Percentiles rank a stretch among this genome's conserved stretches.
phyloP scores from a whole-genome alignment of 2,113 vertebrate species.

The Phalacrocorax brasilianus region DNA sequence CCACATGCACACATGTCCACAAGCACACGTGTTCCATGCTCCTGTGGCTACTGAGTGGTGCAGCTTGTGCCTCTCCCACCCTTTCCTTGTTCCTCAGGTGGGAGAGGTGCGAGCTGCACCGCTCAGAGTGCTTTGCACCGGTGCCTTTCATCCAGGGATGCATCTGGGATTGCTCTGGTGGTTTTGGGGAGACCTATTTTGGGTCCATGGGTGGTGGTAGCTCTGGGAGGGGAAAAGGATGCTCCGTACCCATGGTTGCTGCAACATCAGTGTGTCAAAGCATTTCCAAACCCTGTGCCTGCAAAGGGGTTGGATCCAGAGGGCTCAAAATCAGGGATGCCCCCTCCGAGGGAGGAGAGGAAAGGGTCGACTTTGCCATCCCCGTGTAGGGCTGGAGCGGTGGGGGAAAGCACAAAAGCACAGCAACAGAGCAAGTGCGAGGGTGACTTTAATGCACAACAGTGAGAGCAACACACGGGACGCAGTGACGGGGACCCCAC shows the following conservation, averaged over 20 bases:
- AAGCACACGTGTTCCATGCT: no score
- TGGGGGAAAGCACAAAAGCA: not conserved
- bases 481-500: not conserved
- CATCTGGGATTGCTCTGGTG: not conserved
- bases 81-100: accelerated
- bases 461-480: not conserved
- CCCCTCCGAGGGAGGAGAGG: not conserved
- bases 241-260: not conserved
- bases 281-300: not conserved
- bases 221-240: no score
- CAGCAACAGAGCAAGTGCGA: not conserved
- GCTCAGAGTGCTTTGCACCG: not conserved
- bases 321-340: not conserved
- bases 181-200: not conserved
- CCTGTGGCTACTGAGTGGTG: not conserved
- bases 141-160: not conserved
- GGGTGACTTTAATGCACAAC: conserved; percentile 39
- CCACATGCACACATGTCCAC: not conserved
- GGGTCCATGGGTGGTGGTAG: not conserved
- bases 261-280: not conserved
- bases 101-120: not conserved
- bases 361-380: not conserved
- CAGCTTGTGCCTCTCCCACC: not conserved
- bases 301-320: not conserved
- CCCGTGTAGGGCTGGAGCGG: no score